phyloP scores from a whole-genome alignment of 2,888 invertebrate genomes.

The Caenorhabditis sulstoni region DNA sequence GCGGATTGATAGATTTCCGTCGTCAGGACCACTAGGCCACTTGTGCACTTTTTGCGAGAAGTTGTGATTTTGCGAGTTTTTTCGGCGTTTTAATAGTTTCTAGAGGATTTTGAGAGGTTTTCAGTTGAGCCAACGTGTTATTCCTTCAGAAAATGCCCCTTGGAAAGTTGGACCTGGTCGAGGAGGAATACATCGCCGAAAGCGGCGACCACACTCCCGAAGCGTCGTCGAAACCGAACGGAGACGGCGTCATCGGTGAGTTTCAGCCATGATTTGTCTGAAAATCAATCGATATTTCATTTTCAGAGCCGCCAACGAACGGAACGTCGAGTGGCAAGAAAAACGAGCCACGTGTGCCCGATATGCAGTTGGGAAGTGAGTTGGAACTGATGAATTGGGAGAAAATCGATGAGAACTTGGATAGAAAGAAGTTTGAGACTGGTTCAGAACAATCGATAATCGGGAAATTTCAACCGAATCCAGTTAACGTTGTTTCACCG shows the following conservation, averaged over 20 bases:
- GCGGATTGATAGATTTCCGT: neutral
- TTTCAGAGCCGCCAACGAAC: constrained; percentile 18
- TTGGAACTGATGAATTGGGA: too few relatives aligned
- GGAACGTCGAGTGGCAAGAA: constrained; percentile 24
- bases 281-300: too few relatives aligned
- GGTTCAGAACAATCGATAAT: too few relatives aligned
- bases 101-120: neutral
- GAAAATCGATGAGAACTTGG: neutral
- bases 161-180: constrained; percentile 65
- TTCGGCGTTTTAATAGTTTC: neutral
- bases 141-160: constrained; percentile 32
- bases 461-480: too few relatives aligned
- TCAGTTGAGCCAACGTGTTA: neutral
- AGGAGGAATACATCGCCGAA: constrained; percentile 73
- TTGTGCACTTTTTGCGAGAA: neutral
- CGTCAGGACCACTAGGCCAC: neutral
- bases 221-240: neutral
- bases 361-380: constrained; percentile 80
- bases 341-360: constrained; percentile 73
- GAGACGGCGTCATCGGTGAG: constrained; percentile 14
- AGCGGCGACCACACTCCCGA: constrained; percentile 69
- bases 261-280: too few relatives aligned
- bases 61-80: too few relatives aligned
- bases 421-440: neutral
- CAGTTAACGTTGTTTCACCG: too few relatives aligned